Percentiles rank a stretch among this genome's conserved stretches.
Evolutionary conservation across 2,888 invertebrate species (phyloP).

Genomic region (Standfussiana lucernea): DNA sequence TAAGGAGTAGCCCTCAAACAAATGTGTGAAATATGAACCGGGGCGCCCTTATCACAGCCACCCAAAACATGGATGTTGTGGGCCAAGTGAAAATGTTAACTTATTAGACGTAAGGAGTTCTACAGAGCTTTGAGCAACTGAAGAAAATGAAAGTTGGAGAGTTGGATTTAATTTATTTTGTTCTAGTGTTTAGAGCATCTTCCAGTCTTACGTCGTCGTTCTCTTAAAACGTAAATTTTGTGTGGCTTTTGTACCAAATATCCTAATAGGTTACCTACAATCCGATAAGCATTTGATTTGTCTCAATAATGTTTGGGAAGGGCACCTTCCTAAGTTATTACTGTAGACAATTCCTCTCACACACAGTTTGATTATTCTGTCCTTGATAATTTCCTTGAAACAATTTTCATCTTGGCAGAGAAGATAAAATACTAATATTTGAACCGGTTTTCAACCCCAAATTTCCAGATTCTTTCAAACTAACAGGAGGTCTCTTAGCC

Average conservation of each 20-base stretch:
- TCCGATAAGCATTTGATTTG: not conserved
- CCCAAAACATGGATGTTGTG: constrained; percentile 78
- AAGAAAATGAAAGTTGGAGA: not conserved
- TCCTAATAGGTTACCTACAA: not conserved
- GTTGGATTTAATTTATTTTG: not conserved
- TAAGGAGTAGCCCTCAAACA: constrained; percentile 77
- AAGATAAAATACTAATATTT: not conserved
- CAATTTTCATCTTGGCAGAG: not conserved
- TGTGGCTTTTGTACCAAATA: not conserved
- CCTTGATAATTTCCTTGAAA: not conserved
- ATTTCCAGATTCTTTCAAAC: not conserved
- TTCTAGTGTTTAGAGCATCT: not conserved
- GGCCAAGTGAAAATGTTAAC: constrained; percentile 70
- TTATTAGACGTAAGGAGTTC: constrained; percentile 36
- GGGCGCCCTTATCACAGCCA: constrained; percentile 77
- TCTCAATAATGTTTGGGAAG: not conserved
- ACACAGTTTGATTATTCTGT: not conserved
- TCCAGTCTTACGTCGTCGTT: not conserved
- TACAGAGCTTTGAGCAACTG: not conserved
- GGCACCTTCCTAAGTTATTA: not conserved
- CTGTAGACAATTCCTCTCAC: not conserved
- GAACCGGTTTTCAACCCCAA: not conserved
- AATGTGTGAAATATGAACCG: constrained; percentile 85
- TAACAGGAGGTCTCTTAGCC: constrained; percentile 1
- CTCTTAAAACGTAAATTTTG: not conserved